Conservation (phyloP, 2,797 vertebrate genomes). For the Octomys mimax region DNA sequence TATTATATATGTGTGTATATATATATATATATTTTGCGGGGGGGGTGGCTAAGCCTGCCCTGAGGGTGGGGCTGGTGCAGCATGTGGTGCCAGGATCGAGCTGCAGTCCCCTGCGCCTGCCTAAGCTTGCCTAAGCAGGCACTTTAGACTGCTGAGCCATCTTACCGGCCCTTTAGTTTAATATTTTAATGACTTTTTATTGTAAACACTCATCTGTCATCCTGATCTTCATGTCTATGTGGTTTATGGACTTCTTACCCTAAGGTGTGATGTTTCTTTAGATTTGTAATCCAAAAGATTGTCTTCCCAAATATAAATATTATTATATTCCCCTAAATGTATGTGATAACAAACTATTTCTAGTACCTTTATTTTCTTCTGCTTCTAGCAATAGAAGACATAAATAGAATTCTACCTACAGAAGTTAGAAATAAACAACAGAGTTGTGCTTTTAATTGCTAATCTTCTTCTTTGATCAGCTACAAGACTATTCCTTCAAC, state of each 20-base stretch:
- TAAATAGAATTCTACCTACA: conserved; percentile 22
- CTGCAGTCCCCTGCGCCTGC: no score
- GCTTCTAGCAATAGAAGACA: not conserved
- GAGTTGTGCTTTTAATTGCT: not conserved
- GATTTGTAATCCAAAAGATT: not conserved
- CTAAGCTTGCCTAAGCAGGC: no score
- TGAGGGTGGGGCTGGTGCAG: no score
- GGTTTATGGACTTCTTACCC: not conserved
- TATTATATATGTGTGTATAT: no score
- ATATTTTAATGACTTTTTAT: conserved; percentile 18
- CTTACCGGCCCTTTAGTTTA: not conserved
- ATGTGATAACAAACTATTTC: conserved; percentile 1
- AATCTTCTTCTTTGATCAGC: not conserved
- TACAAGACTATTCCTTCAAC: not conserved
- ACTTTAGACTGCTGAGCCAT: no score
- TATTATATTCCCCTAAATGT: not conserved
- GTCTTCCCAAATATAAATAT: not conserved
- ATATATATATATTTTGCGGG: no score
- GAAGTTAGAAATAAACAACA: conserved; percentile 53
- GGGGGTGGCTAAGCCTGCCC: no score
- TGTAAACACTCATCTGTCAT: not conserved
- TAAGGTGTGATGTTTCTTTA: not conserved
- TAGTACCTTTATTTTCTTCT: conserved; percentile 9
- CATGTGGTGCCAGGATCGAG: no score
- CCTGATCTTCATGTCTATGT: not conserved